Evolutionary conservation across 92 coral and sea anemone species (phyloP).

Genomic region (Desmophyllum pertusum): DNA sequence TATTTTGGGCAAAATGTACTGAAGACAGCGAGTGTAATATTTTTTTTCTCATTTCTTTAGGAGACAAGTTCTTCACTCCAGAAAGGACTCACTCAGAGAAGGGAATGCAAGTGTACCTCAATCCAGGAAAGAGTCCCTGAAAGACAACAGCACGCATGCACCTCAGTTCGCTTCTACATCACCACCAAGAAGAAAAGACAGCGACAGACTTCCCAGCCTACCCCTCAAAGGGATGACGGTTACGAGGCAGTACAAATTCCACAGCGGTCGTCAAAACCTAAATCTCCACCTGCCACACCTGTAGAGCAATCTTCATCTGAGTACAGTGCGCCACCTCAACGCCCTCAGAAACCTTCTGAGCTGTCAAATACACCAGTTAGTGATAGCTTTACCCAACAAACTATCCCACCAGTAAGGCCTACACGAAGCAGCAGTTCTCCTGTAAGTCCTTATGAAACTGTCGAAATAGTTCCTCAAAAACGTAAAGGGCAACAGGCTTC

Average conservation of each 20-base stretch:
- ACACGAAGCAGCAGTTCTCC: conserved; percentile 16
- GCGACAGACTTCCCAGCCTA: conserved; percentile 34
- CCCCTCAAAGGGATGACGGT: conserved; percentile 39
- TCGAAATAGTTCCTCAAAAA: conserved; percentile 18
- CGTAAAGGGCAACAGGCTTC: conserved; percentile 4
- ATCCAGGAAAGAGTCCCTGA: conserved; percentile 5
- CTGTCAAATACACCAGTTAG: background rate
- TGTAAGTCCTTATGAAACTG: conserved; percentile 58
- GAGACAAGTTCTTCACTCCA: conserved; percentile 43
- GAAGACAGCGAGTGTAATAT: background rate
- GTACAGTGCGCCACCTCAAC: background rate
- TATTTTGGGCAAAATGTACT: no score
- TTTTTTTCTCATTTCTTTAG: background rate
- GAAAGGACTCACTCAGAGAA: conserved; percentile 24
- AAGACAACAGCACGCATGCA: conserved; percentile 4
- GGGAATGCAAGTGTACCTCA: conserved; percentile 10
- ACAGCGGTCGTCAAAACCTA: conserved; percentile 13
- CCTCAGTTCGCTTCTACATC: background rate
- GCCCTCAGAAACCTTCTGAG: conserved; percentile 23
- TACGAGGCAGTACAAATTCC: conserved; percentile 32
- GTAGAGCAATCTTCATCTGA: background rate
- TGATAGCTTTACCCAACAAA: conserved; percentile 11
- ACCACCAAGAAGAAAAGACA: conserved; percentile 41
- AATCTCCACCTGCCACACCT: background rate
- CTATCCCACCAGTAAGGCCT: conserved; percentile 7